These are phyloP conservation scores for Heliocidaris erythrogramma DNA, from an alignment of 35 echinoderm and acorn worm genomes.

Conservation along the genomic window DNA sequence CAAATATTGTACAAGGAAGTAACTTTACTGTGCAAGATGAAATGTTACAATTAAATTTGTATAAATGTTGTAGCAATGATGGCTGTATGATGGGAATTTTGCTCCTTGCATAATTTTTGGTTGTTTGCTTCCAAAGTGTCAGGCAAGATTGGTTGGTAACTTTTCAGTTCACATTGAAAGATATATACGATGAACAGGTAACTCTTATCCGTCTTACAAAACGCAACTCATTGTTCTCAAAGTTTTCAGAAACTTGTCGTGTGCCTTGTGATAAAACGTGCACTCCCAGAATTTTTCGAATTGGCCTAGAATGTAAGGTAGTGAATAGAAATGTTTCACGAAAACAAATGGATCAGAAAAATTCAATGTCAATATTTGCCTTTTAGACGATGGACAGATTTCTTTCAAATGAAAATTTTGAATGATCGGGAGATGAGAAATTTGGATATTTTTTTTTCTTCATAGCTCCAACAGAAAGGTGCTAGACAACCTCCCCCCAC, in stretches of 20 bases:
- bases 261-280: too few species aligned
- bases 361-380: too few species aligned
- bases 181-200: too few species aligned
- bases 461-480: background rate
- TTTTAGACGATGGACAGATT: background rate
- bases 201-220: too few species aligned
- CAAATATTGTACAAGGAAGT: background rate
- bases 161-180: too few species aligned
- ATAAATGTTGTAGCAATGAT: constrained; percentile 29
- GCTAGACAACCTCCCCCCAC: background rate
- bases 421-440: background rate
- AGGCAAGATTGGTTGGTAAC: too few species aligned
- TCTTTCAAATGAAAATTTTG: background rate
- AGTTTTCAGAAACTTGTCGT: too few species aligned
- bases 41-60: background rate
- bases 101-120: background rate
- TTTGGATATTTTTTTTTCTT: background rate
- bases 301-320: background rate
- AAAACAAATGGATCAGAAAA: background rate
- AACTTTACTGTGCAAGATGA: background rate
- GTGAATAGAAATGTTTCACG: background rate
- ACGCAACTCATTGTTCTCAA: too few species aligned
- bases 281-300: too few species aligned
- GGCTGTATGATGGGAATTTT: background rate
- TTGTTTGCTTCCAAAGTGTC: background rate